Conservation (phyloP, 1,140 invertebrate genomes). For the Zophobas atratus region DNA sequence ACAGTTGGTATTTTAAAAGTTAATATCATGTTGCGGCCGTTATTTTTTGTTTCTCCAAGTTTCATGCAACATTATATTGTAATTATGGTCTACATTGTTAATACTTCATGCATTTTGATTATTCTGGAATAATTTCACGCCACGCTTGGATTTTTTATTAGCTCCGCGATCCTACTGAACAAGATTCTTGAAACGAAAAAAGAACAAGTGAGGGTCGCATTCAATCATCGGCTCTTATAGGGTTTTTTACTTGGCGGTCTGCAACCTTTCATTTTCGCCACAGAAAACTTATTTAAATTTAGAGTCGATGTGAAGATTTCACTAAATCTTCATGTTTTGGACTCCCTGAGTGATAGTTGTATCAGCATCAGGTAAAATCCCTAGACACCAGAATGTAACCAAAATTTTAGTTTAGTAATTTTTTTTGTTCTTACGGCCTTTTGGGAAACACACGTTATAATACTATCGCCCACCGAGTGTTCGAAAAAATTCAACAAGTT, state of each 20-base stretch:
- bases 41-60: constrained; percentile 54
- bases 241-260: background rate
- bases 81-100: constrained; percentile 58
- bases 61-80: constrained; percentile 60
- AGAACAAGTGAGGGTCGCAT: background rate
- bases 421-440: no score
- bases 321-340: no score
- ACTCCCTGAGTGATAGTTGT: no score
- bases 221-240: background rate
- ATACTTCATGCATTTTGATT: constrained; percentile 57
- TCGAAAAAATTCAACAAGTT: no score
- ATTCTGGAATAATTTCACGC: constrained; percentile 58
- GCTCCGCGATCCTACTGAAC: constrained; percentile 19
- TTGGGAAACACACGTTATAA: no score
- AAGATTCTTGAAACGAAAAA: constrained; percentile 19
- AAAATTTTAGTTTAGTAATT: no score
- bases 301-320: no score
- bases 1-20: constrained; percentile 53
- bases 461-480: no score
- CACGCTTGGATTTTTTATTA: constrained; percentile 50
- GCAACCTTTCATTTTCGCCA: no score
- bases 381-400: no score
- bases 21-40: constrained; percentile 47
- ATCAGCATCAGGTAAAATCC: no score
- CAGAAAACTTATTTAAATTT: no score